Conservation (phyloP, 2,113 vertebrate genomes). For the Epinephelus fuscoguttatus region DNA sequence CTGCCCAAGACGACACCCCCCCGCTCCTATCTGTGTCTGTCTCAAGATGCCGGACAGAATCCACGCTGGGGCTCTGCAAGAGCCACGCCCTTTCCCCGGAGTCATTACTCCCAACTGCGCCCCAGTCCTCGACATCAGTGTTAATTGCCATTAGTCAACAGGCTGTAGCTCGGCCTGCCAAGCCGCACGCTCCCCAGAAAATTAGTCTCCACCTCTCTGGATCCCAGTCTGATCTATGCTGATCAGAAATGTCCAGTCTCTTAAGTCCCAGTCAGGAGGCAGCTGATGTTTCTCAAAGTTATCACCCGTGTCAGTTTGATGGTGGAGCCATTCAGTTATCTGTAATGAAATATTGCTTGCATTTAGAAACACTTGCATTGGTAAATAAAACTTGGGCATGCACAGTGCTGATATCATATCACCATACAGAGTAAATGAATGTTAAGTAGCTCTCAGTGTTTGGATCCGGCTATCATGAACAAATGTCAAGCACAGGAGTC, state of each 20-base stretch:
- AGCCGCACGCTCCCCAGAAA: not conserved
- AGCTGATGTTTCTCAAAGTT: not conserved
- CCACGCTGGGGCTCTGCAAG: conserved; percentile 93
- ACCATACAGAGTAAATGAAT: not conserved
- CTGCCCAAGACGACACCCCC: conserved; percentile 84
- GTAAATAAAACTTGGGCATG: not conserved
- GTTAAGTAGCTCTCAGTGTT: not conserved
- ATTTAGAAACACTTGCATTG: not conserved
- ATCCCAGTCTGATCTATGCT: not conserved
- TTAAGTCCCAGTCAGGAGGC: not conserved
- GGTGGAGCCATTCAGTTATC: conserved; percentile 23
- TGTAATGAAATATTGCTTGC: conserved; percentile 47
- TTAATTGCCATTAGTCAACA: conserved; percentile 87
- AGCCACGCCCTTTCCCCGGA: conserved; percentile 92
- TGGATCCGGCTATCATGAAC: not conserved
- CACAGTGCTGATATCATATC: not conserved
- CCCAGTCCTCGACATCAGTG: conserved; percentile 88
- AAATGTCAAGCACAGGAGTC: not conserved
- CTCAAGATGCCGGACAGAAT: conserved; percentile 71
- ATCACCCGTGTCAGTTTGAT: not conserved
- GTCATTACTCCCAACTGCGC: conserved; percentile 78
- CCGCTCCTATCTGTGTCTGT: conserved; percentile 44
- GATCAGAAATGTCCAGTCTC: conserved; percentile 2
- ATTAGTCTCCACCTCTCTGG: not conserved
- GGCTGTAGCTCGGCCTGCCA: conserved; percentile 73